A percentile compares a stretch with the other conserved stretches of the same genome.
These are phyloP conservation scores for Hyperoplus immaculatus DNA, from an alignment of 2,797 vertebrate genomes.

Conservation along the genomic window DNA sequence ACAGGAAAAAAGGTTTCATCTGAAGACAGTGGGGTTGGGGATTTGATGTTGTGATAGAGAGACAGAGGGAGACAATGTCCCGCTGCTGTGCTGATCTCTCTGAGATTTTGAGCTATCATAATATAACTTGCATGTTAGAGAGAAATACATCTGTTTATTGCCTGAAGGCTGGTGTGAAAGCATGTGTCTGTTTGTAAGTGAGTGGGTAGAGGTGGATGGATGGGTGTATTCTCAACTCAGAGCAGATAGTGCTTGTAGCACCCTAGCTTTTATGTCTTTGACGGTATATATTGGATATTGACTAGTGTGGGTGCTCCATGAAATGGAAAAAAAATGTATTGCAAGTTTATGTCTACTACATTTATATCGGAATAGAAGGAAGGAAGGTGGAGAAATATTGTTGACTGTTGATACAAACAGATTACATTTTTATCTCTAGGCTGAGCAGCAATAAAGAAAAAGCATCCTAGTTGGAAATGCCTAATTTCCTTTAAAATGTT, in stretches of 20 bases:
- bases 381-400: neutral
- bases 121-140: constrained; percentile 57
- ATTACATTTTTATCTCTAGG: constrained; percentile 24
- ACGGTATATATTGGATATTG: constrained; percentile 46
- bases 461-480: neutral
- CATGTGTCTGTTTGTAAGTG: constrained; percentile 35
- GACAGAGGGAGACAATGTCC: constrained; percentile 37
- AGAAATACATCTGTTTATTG: constrained; percentile 63
- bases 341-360: constrained; percentile 24
- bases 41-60: constrained; percentile 44
- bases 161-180: constrained; percentile 57
- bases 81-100: constrained; percentile 67
- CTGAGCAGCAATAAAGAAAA: neutral
- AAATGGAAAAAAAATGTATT: constrained; percentile 36
- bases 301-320: constrained; percentile 36
- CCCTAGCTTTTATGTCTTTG: constrained; percentile 49
- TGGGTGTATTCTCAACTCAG: constrained; percentile 45
- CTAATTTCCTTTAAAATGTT: neutral
- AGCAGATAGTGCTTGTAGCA: constrained; percentile 22
- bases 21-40: constrained; percentile 45
- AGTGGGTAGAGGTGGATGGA: constrained; percentile 45
- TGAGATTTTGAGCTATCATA: constrained; percentile 56
- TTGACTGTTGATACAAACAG: constrained; percentile 1
- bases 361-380: neutral
- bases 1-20: constrained; percentile 40